A percentile compares a stretch with the other conserved stretches of the same genome.
Evolutionary conservation across 2,888 invertebrate genomes (phyloP).

Genomic region (Mellilla xanthometata): DNA sequence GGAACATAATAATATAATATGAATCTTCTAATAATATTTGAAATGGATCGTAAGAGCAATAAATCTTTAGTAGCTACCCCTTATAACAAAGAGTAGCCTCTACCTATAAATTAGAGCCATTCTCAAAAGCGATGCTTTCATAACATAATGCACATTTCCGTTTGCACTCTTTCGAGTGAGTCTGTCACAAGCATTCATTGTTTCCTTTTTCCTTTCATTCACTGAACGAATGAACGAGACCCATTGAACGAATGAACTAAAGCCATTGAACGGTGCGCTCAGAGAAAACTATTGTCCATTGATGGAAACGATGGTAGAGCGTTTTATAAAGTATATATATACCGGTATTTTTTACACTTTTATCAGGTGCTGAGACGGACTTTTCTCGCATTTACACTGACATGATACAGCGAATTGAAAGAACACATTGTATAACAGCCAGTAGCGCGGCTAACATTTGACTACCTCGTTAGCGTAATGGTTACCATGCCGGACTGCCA

Average conservation of each 20-base stretch:
- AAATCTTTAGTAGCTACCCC: no score
- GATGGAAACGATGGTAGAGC: slow-evolving; percentile 49
- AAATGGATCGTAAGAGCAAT: no score
- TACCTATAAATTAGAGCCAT: background rate
- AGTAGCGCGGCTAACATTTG: no score
- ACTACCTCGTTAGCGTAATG: no score
- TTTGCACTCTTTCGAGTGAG: background rate
- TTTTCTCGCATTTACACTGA: background rate
- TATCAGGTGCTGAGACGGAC: background rate
- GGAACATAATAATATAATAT: no score
- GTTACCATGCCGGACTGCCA: no score
- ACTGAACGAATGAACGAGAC: slow-evolving; percentile 41
- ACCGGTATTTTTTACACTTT: no score
- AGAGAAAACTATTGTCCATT: slow-evolving; percentile 61
- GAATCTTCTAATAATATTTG: no score
- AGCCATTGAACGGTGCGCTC: slow-evolving; percentile 47
- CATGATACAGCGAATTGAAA: no score
- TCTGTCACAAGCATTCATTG: slow-evolving; percentile 36
- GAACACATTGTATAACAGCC: no score
- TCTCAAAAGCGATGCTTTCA: background rate
- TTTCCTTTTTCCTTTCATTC: slow-evolving; percentile 45
- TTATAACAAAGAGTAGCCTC: no score
- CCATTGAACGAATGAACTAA: slow-evolving; percentile 45
- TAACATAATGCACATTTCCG: slow-evolving; percentile 3
- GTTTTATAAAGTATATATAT: slow-evolving; percentile 8